Percentiles rank a stretch among this genome's conserved stretches.
Evolutionary conservation across 2,888 invertebrate genomes (phyloP).

Genomic region (Cephus runcator): DNA sequence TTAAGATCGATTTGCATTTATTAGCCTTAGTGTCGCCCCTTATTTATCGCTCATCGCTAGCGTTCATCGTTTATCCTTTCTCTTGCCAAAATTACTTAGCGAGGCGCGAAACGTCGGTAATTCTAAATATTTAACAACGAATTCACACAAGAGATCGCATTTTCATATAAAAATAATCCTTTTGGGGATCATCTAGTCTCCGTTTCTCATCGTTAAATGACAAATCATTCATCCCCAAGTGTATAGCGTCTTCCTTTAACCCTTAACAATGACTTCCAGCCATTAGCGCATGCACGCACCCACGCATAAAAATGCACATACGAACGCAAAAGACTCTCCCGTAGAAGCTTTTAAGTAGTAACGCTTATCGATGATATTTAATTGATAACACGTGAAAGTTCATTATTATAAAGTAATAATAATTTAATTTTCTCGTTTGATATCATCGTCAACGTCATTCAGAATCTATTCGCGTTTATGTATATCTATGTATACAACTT

Average conservation of each 20-base stretch:
- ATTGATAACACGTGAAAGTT: neutral
- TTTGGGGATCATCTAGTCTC: neutral
- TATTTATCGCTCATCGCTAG: slow-evolving; percentile 5
- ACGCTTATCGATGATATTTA: neutral
- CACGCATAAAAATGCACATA: neutral
- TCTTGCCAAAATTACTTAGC: neutral
- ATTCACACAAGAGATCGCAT: neutral
- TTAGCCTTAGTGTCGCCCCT: slow-evolving; percentile 23
- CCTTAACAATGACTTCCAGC: neutral
- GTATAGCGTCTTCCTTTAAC: neutral
- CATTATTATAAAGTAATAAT: neutral
- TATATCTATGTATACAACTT: neutral
- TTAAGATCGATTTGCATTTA: slow-evolving; percentile 29
- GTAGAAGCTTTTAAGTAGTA: neutral
- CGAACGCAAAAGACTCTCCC: neutral
- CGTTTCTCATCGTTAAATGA: neutral
- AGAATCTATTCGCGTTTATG: neutral
- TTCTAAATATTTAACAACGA: neutral
- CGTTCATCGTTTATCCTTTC: slow-evolving; percentile 16
- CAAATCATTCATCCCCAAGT: neutral
- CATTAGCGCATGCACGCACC: neutral
- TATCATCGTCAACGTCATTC: neutral
- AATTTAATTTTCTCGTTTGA: neutral
- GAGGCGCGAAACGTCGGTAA: slow-evolving; percentile 11
- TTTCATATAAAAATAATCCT: neutral